These are phyloP conservation scores for Setipinna tenuifilis DNA, from an alignment of 2,797 vertebrate species.

Conservation along the genomic window DNA sequence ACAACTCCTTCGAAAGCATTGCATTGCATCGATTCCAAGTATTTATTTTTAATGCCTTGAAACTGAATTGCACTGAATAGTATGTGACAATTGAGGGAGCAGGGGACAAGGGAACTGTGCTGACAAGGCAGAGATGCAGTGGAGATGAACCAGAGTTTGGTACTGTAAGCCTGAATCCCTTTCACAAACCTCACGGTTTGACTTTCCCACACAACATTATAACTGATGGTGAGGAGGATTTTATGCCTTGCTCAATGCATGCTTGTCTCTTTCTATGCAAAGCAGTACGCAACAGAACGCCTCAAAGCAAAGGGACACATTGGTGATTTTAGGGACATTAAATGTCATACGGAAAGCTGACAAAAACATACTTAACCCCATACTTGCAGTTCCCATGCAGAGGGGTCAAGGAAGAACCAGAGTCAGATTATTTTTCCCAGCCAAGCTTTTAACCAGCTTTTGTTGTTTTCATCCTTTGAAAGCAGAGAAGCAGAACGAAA, in stretches of 20 bases:
- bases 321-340: conserved; percentile 36
- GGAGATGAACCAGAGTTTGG: neutral
- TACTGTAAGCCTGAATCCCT: neutral
- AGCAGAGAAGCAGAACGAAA: neutral
- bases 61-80: conserved; percentile 1
- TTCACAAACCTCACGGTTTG: too few relatives aligned
- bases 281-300: conserved; percentile 31
- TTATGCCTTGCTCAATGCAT: neutral
- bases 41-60: conserved; percentile 8
- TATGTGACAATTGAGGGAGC: neutral
- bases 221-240: neutral
- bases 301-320: conserved; percentile 18
- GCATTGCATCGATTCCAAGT: neutral
- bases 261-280: conserved; percentile 20
- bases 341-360: conserved; percentile 53
- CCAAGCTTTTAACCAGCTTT: neutral
- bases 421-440: neutral
- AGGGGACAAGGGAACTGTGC: neutral
- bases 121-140: neutral
- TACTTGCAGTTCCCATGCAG: neutral
- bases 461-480: neutral
- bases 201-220: neutral
- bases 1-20: neutral
- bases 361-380: neutral
- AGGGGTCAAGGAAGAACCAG: conserved; percentile 10